phyloP scores from a whole-genome alignment of 2,113 vertebrate genomes.

The Oreochromis spilurus region DNA sequence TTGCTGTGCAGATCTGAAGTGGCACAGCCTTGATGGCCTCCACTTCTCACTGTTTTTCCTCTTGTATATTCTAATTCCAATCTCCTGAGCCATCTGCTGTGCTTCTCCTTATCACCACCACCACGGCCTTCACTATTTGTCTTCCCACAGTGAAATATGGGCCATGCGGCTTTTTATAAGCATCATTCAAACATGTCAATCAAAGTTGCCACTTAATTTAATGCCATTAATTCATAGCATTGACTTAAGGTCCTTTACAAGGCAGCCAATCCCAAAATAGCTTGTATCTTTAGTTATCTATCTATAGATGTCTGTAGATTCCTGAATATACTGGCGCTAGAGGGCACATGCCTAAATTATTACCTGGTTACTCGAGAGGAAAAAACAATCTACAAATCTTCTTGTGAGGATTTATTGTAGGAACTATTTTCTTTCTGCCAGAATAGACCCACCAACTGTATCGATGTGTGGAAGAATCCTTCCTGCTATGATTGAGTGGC shows the following conservation, averaged over 20 bases:
- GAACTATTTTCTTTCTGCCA: not conserved
- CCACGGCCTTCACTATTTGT: slow-evolving; percentile 35
- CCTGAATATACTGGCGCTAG: not conserved
- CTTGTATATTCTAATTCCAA: slow-evolving; percentile 63
- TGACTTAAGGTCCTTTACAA: not conserved
- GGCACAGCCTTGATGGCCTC: slow-evolving; percentile 62
- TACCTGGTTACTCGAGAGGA: not conserved
- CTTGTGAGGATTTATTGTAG: not conserved
- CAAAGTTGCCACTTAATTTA: slow-evolving; percentile 3
- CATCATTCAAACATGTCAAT: not conserved
- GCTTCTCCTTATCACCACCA: slow-evolving; percentile 34
- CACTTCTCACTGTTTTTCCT: slow-evolving; percentile 53
- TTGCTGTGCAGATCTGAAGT: slow-evolving; percentile 76
- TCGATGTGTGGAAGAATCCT: not conserved
- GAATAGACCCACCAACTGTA: not conserved
- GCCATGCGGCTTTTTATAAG: not conserved
- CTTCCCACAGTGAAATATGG: slow-evolving; percentile 28
- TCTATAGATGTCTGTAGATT: not conserved
- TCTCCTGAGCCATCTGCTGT: slow-evolving; percentile 61
- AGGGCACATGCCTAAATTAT: not conserved
- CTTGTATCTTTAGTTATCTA: not conserved
- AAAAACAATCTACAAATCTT: not conserved
- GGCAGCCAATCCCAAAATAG: not conserved
- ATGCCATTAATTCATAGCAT: not conserved
- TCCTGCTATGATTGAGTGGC: not conserved